Evolutionary conservation across 2,113 vertebrate species (phyloP).

Genomic region (Hydrochoerus hydrochaeris): DNA sequence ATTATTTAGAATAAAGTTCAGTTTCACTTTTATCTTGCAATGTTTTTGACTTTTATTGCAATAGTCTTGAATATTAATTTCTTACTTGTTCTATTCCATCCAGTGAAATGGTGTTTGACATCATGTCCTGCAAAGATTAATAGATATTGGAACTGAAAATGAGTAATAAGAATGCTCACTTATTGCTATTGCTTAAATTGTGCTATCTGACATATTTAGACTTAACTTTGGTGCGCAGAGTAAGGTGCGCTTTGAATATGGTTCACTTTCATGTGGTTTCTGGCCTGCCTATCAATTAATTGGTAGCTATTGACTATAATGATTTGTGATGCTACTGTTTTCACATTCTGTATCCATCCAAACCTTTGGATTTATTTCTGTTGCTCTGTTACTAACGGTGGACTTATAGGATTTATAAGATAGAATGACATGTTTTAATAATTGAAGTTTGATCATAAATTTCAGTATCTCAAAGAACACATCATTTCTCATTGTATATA

Average conservation of each 20-base stretch:
- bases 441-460: background rate
- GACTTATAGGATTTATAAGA: background rate
- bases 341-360: background rate
- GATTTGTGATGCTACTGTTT: background rate
- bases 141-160: background rate
- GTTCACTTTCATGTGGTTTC: background rate
- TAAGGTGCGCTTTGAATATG: background rate
- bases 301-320: background rate
- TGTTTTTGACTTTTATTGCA: background rate
- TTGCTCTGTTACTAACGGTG: background rate
- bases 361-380: background rate
- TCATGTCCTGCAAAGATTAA: background rate
- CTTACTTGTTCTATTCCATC: background rate
- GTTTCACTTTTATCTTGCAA: background rate
- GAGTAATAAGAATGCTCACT: background rate
- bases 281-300: background rate
- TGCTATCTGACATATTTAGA: background rate
- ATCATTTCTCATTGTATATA: background rate
- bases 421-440: background rate
- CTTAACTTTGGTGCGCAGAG: background rate
- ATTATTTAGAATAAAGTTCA: background rate
- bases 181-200: background rate
- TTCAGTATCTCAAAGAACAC: background rate
- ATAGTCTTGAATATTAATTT: background rate
- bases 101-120: background rate